Evolutionary conservation across 2,797 vertebrate species (phyloP), one percentile per base, ranked within the genome.

Genomic region (Salarias fasciatus): DNA sequence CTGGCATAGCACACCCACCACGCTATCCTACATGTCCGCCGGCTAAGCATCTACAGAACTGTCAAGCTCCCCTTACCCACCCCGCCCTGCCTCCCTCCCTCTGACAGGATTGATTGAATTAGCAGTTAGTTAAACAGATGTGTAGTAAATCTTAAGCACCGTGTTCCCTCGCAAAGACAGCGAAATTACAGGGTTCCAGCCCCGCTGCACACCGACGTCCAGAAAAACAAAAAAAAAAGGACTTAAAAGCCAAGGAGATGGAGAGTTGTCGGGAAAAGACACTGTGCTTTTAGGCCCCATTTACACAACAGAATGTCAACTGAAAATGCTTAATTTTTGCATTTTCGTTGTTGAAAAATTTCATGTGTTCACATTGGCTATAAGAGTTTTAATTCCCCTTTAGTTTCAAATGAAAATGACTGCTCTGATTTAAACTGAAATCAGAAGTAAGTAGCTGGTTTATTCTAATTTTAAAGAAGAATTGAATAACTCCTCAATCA

Each of bases 1-100:
- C 88, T 84, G 55, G 79, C 92, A 93, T 93, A 88, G 86, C 86
- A 86, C 85, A 67, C 90, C 92, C 91, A 91, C 91, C 82, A 65
- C 15, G 65, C 70, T 47, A 56, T 71, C 88, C 74, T 71, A 83
- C 84, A 63, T 68, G 35, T 56, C 64, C 33, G 15, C 69, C 48
- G 58, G 54, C 57, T 29, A 3, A 59, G 57, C 24, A 13, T 63
- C 77, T 63, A 44, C 48, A 38, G 28, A 52, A 46, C 70, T 63
- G 67, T 60, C 70, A 54, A n/a, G 7, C 61, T 54, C 58, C 50
- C 40, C 33, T 53, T 43, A 49, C 52, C 46, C 11, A n/a, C 52
- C 46, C 51, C 54, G 53, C 46, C 13, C 15, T 54, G 46, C 46
- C 58, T 41, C 43, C 53, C 40, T 35, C 45, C 42, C 43, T 44